A percentile compares a stretch with the other conserved stretches of the same genome.
Conservation (phyloP, 2,888 invertebrate species). For the Netelia inedita region DNA sequence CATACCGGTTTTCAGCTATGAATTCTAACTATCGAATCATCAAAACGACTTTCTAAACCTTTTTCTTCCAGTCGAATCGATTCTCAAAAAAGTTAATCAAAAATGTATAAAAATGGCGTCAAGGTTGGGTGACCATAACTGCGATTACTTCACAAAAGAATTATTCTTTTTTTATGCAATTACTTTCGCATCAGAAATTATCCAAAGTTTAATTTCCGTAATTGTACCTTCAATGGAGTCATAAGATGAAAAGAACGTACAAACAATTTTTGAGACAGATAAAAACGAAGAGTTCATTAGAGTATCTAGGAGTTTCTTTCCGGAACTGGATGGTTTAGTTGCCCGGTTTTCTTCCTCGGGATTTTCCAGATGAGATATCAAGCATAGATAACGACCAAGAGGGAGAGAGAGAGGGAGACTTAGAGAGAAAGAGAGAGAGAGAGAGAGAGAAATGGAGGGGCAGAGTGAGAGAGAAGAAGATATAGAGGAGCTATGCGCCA, state of each 20-base stretch:
- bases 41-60: no score
- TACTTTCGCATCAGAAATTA: not conserved
- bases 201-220: not conserved
- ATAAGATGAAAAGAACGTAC: not conserved
- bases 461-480: not conserved
- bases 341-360: constrained; percentile 39
- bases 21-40: no score
- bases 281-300: constrained; percentile 11
- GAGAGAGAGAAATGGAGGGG: no score
- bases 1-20: no score
- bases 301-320: not conserved
- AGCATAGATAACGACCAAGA: constrained; percentile 30
- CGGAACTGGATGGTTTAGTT: constrained; percentile 16
- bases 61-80: no score
- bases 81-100: no score
- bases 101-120: no score
- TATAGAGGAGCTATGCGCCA: constrained; percentile 45
- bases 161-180: not conserved
- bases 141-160: no score
- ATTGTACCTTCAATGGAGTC: not conserved
- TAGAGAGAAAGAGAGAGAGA: no score
- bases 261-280: not conserved
- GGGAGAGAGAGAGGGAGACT: not conserved
- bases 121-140: no score
- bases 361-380: constrained; percentile 63